These are phyloP conservation scores for Gadus macrocephalus DNA, from an alignment of 2,113 vertebrate species.

Conservation along the genomic window DNA sequence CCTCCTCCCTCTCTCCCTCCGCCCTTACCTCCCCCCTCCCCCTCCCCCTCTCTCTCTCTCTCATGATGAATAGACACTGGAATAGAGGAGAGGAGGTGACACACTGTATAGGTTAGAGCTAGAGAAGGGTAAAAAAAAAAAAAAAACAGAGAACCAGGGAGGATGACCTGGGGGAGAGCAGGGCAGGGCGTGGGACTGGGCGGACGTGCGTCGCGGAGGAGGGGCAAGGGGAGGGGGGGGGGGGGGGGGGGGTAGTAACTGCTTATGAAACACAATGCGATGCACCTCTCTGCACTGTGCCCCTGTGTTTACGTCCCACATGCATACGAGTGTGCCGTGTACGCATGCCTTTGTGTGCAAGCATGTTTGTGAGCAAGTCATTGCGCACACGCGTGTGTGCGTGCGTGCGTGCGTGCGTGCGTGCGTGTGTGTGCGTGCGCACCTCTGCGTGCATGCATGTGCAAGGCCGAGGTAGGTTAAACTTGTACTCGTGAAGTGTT, in stretches of 20 bases:
- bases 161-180: conserved; percentile 25
- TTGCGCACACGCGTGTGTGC: not conserved
- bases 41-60: conserved; percentile 29
- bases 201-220: not conserved
- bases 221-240: not conserved
- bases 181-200: not conserved
- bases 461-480: conserved; percentile 77
- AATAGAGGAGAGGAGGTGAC: conserved; percentile 49
- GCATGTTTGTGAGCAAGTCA: too few relatives aligned
- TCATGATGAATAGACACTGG: conserved; percentile 59
- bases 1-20: conserved; percentile 27
- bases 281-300: conserved; percentile 58
- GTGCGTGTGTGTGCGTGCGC: conserved; percentile 20
- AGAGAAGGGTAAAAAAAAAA: conserved; percentile 18
- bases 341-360: conserved; percentile 21
- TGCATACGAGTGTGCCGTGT: not conserved
- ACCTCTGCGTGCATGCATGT: conserved; percentile 29
- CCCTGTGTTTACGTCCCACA: conserved; percentile 53
- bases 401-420: too few relatives aligned
- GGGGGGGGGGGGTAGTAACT: conserved; percentile 2
- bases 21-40: conserved; percentile 21
- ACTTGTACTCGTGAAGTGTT: conserved; percentile 77
- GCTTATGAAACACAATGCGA: conserved; percentile 56
- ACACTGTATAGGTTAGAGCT: conserved; percentile 49
- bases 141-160: conserved; percentile 26